These are phyloP conservation scores for Dinomys branickii DNA, from an alignment of 2,113 vertebrate species.

Conservation along the genomic window DNA sequence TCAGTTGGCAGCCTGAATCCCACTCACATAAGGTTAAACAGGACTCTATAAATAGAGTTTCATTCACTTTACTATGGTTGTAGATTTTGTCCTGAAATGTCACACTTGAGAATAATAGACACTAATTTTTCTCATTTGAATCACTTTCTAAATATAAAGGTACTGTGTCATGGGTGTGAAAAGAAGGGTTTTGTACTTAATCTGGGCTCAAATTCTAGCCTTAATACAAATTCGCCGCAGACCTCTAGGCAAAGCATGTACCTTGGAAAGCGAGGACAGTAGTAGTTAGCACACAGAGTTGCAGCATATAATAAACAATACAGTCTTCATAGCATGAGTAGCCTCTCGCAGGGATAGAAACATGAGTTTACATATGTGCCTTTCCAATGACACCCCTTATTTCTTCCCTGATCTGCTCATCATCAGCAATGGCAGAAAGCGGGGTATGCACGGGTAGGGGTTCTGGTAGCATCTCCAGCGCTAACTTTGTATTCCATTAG, in stretches of 20 bases:
- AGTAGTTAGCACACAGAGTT: background rate
- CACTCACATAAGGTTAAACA: background rate
- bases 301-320: background rate
- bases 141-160: slow-evolving; percentile 3
- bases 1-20: background rate
- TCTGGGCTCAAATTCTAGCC: background rate
- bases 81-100: slow-evolving; percentile 9
- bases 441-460: background rate
- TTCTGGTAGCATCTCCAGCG: background rate
- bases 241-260: background rate
- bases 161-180: background rate
- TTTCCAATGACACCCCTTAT: background rate
- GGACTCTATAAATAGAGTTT: background rate
- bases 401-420: background rate
- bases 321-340: background rate
- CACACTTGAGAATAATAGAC: background rate
- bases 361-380: background rate
- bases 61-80: background rate
- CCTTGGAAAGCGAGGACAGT: background rate
- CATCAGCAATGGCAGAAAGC: background rate
- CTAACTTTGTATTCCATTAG: background rate
- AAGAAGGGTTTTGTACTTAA: background rate
- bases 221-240: background rate
- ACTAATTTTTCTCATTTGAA: background rate
- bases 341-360: background rate